These are phyloP conservation scores for Sebastes melanostomus DNA, from an alignment of 2,797 vertebrate species.

Conservation along the genomic window DNA sequence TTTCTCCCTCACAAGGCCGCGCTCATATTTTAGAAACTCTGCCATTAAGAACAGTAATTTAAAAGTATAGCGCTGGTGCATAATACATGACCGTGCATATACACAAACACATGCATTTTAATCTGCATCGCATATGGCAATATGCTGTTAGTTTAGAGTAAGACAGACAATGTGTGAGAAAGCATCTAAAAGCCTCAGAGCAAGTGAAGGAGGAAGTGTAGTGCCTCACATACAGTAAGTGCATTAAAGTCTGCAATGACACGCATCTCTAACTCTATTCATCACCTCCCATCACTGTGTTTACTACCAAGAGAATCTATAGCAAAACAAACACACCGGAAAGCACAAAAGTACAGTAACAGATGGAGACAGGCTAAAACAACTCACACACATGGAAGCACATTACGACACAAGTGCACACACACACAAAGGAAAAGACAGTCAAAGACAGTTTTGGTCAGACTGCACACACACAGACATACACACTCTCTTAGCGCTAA, in stretches of 20 bases:
- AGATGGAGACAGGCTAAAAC: constrained; percentile 14
- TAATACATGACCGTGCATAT: constrained; percentile 25
- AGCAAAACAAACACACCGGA: not conserved
- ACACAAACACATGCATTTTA: constrained; percentile 16
- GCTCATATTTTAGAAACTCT: constrained; percentile 31
- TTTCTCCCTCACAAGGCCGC: not conserved
- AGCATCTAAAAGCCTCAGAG: constrained; percentile 31
- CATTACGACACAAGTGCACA: constrained; percentile 5
- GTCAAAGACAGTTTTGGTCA: constrained; percentile 27
- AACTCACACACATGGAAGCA: constrained; percentile 15
- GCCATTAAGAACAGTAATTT: not conserved
- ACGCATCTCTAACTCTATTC: not conserved
- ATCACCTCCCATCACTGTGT: not conserved
- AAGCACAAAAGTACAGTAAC: constrained; percentile 1
- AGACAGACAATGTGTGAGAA: constrained; percentile 10
- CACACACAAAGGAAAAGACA: not conserved
- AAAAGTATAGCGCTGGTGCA: constrained; percentile 19
- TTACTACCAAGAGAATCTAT: not conserved
- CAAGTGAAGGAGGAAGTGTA: not conserved
- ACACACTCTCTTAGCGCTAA: constrained; percentile 32
- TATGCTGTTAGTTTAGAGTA: constrained; percentile 10
- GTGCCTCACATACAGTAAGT: constrained; percentile 1
- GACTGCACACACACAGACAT: not conserved
- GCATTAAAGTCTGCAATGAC: constrained; percentile 11
- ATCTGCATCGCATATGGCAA: not conserved